Evolutionary conservation across 2,888 invertebrate species (phyloP).

Genomic region (Linnaemya vulpina): DNA sequence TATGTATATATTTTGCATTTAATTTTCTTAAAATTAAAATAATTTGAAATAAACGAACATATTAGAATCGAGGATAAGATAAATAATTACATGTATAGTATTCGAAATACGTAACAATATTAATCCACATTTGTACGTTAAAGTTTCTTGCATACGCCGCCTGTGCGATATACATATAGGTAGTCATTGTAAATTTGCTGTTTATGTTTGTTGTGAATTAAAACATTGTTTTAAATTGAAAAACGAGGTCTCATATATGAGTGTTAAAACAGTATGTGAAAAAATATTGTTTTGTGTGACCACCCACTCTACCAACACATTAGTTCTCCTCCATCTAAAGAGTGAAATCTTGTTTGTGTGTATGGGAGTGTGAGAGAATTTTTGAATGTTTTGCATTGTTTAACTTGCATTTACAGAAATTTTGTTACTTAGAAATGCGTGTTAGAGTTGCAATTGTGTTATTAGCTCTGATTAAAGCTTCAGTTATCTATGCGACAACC

Average conservation of each 20-base stretch:
- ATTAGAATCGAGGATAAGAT: not conserved
- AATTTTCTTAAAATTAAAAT: conserved; percentile 7
- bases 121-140: conserved; percentile 16
- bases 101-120: conserved; percentile 30
- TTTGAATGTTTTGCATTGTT: conserved; percentile 33
- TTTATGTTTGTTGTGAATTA: conserved; percentile 44
- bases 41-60: not conserved
- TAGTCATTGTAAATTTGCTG: conserved; percentile 7
- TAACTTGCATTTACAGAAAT: not conserved
- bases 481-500: conserved; percentile 11
- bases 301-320: conserved; percentile 55
- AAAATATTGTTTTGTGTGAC: conserved; percentile 52
- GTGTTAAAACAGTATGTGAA: conserved; percentile 34
- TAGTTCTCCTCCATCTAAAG: not conserved
- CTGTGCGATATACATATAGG: not conserved
- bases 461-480: conserved; percentile 30
- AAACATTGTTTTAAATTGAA: conserved; percentile 52
- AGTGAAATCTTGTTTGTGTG: conserved; percentile 21
- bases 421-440: conserved; percentile 15
- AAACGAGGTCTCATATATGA: conserved; percentile 61
- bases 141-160: conserved; percentile 14
- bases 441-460: conserved; percentile 5
- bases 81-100: not conserved
- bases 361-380: conserved; percentile 46
- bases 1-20: conserved; percentile 27